These are phyloP conservation scores for Zeus faber DNA, from an alignment of 2,113 vertebrate genomes.

Conservation along the genomic window DNA sequence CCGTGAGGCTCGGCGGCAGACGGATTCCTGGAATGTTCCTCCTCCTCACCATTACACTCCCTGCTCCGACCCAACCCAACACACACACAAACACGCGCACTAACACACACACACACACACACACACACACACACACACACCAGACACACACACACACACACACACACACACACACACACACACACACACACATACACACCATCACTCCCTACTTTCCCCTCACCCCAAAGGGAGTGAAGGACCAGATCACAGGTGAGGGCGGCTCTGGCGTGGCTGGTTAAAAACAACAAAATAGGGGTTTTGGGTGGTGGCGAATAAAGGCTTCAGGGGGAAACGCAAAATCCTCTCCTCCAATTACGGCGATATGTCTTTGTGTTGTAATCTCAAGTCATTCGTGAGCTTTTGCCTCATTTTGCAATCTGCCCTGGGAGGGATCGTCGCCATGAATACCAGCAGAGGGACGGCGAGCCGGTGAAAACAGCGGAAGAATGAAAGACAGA, in stretches of 20 bases:
- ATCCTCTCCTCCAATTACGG: conserved; percentile 9
- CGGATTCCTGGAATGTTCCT: conserved; percentile 74
- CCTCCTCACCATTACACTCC: conserved; percentile 67
- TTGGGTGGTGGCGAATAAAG: no score
- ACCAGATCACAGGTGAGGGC: no score
- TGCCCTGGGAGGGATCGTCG: conserved; percentile 11
- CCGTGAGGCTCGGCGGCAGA: conserved; percentile 61
- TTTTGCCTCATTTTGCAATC: conserved; percentile 22
- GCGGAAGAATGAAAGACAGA: conserved; percentile 1
- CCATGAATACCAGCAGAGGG: conserved; percentile 27
- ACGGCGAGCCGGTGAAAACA: conserved; percentile 2
- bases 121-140: not conserved
- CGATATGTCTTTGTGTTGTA: conserved; percentile 19
- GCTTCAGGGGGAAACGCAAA: no score
- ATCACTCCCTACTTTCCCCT: no score
- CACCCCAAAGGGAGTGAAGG: no score
- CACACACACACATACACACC: conserved; percentile 50
- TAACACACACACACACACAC: not conserved
- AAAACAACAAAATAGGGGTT: no score
- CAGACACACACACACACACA: conserved; percentile 17
- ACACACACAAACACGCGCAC: conserved; percentile 1
- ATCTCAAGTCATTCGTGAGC: conserved; percentile 7
- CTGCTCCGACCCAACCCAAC: conserved; percentile 44
- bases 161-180: conserved; percentile 13
- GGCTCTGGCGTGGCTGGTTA: no score